Conservation (phyloP, 1,140 invertebrate genomes). For the Ostrea denselamellosa region DNA sequence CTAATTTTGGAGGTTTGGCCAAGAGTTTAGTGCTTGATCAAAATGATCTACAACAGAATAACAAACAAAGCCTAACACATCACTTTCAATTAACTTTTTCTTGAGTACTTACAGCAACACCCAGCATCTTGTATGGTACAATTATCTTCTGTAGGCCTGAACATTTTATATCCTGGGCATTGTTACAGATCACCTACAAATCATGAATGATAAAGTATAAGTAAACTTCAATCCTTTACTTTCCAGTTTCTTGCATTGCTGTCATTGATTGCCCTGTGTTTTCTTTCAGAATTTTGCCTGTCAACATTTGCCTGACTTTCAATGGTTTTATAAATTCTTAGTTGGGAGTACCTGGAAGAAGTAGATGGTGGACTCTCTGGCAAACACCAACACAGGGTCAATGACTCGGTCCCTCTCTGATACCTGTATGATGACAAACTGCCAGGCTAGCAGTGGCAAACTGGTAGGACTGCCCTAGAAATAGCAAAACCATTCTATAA, state of each 20-base stretch:
- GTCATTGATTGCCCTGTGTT: not conserved
- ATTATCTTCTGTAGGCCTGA: conserved; percentile 85
- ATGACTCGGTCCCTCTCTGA: conserved; percentile 85
- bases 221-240: not conserved
- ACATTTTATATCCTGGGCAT: conserved; percentile 81
- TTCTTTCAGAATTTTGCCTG: not conserved
- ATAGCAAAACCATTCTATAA: not conserved
- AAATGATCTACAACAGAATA: not conserved
- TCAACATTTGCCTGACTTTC: not conserved
- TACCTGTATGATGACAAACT: conserved; percentile 91
- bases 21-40: not conserved
- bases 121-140: conserved; percentile 85
- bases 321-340: not conserved
- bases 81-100: not conserved
- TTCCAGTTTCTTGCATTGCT: not conserved
- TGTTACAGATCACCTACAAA: conserved; percentile 76
- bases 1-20: too few relatives aligned
- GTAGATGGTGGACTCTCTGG: conserved; percentile 87
- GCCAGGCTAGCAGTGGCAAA: conserved; percentile 94
- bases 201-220: not conserved
- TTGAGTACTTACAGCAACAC: conserved; percentile 75
- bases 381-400: conserved; percentile 92
- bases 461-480: conserved; percentile 77
- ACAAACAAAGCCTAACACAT: not conserved
- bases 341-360: conserved; percentile 87